Percentiles rank a stretch among this genome's conserved stretches.
Conservation (phyloP, 2,888 invertebrate species). For the Limnephilus marmoratus region DNA sequence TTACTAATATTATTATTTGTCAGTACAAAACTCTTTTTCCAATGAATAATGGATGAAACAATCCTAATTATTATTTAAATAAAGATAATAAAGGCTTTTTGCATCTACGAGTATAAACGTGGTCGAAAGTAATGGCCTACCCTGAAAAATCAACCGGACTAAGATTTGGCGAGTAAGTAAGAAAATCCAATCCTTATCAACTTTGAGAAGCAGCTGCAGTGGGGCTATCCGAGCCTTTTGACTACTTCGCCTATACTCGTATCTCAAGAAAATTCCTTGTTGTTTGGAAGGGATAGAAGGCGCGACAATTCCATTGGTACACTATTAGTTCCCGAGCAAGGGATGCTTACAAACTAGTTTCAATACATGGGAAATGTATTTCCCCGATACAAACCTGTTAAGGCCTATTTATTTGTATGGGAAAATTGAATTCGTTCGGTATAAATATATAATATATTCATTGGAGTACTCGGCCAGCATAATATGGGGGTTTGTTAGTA, state of each 20-base stretch:
- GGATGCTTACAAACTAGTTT: constrained; percentile 48
- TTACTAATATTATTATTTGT: too few relatives aligned
- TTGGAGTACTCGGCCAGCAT: not conserved
- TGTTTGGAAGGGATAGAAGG: not conserved
- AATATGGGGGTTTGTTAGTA: not conserved
- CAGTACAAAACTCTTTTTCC: too few relatives aligned
- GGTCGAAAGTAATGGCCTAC: too few relatives aligned
- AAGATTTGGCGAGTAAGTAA: too few relatives aligned
- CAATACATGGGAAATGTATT: constrained; percentile 30
- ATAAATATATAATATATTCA: constrained; percentile 42
- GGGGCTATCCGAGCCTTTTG: not conserved
- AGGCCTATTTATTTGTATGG: constrained; percentile 18
- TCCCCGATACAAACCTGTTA: constrained; percentile 7
- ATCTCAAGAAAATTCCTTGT: not conserved
- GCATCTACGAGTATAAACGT: too few relatives aligned
- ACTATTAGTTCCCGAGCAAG: constrained; percentile 49
- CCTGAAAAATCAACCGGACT: too few relatives aligned
- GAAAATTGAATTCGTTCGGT: constrained; percentile 31
- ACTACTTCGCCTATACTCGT: not conserved
- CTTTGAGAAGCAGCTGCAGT: too few relatives aligned
- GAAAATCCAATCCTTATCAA: too few relatives aligned
- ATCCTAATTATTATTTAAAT: too few relatives aligned
- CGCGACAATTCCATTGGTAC: constrained; percentile 53
- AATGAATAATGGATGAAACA: too few relatives aligned
- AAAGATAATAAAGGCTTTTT: too few relatives aligned